Base-by-base conservation (phyloP, 2,113 vertebrate species). In the Eleginops maclovinus region DNA sequence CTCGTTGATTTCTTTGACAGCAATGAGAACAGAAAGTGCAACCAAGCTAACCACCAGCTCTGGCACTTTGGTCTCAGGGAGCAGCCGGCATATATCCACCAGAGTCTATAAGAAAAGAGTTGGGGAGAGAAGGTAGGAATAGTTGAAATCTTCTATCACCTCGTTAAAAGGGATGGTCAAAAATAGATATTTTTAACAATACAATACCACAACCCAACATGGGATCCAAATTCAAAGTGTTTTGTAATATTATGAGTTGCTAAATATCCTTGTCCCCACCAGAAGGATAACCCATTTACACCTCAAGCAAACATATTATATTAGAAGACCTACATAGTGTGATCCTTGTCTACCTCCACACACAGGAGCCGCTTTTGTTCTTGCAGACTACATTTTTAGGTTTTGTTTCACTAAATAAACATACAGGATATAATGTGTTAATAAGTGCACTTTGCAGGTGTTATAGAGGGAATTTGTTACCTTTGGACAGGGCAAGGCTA, bases 1-100 rank as follows among this genome's bases (percentile, higher is more conserved):
- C 55, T 89, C 84, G 46, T 96, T 99, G 81, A 99, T 7, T 63
- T 96, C 86, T 85, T 99, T 99, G 81, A 96, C 94, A 0, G 91
- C 22, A 24, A 96, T 85, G n/a, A 99, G 95, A 47, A 83, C 91
- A 46, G 89, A 10, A 13, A 97, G 95, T 0, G 96, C 87, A 54
- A 98, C 93, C 43, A 95, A 4, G 13, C 95, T 95, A 0, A 96
- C 94, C 84, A 97, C 85, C 79, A 98, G 11, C 11, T 95, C 94
- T 55, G 95, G 94, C 0, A 95, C 60, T 0, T 92, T 93, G 0
- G 94, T 96, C 28, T 92, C 1, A 1, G 94, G 95, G 49, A 98
- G 86, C 81, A 94, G 91, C 56, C 50, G 4, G 83, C 94, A 96
- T 76, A 99, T 82, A 10, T 97, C 95, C 0, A 96, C 85, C 72